These are phyloP conservation scores for rabbit (Oryctolagus cuniculus) DNA, from an alignment of 2,113 vertebrate genomes.

Conservation along the genomic window mOryCun1.1 NC_091453.1:93023501-93024000, in stretches of 20 bases:
- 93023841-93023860: background rate
- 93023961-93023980: background rate
- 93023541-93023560: background rate
- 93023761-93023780: background rate
- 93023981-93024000: background rate
- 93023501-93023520: background rate
- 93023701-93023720: background rate
- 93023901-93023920: background rate
- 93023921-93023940: background rate
- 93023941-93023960: background rate
- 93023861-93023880: background rate
- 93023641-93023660: background rate
- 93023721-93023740: background rate
- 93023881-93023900: background rate
- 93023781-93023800: conserved; percentile 23
- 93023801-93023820: background rate
- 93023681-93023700: conserved; percentile 42
- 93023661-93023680: background rate
- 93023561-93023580: background rate
- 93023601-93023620: background rate
- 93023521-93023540: background rate
- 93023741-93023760: background rate
- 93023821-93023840: background rate
- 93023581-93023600: background rate
- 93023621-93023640: background rate